These are phyloP conservation scores for Misgurnus anguillicaudatus DNA, from an alignment of 2,113 vertebrate genomes.

Conservation along the genomic window DNA sequence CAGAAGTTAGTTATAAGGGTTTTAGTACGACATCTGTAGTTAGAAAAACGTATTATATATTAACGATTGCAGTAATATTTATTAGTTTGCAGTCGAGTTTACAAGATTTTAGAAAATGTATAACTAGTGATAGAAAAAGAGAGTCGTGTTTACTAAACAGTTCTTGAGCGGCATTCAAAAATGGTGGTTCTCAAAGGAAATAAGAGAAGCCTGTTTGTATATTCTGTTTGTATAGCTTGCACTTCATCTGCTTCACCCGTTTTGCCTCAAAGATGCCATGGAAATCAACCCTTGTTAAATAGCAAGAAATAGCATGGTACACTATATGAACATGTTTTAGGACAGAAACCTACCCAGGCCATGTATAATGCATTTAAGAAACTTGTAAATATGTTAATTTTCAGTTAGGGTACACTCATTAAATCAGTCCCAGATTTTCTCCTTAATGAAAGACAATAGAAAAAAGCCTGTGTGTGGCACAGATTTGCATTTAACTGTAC, in stretches of 20 bases:
- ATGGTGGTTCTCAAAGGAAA: conserved; percentile 19
- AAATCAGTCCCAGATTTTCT: conserved; percentile 4
- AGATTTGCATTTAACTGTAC: neutral
- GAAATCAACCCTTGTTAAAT: conserved; percentile 6
- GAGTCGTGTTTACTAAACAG: neutral
- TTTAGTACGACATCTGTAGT: too few relatives aligned
- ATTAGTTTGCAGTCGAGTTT: too few relatives aligned
- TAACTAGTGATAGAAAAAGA: neutral
- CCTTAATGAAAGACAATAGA: conserved; percentile 18
- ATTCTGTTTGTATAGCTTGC: conserved; percentile 18
- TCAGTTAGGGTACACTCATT: neutral
- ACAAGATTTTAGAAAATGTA: too few relatives aligned
- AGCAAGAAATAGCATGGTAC: neutral
- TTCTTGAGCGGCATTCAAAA: too few relatives aligned
- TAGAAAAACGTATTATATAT: too few relatives aligned
- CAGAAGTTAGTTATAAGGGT: neutral
- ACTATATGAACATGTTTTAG: neutral
- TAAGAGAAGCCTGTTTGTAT: conserved; percentile 19
- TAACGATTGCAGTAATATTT: neutral
- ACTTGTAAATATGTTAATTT: neutral
- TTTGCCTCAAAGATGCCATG: neutral
- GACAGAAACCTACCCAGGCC: neutral
- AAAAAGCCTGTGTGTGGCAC: neutral
- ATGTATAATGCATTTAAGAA: neutral
- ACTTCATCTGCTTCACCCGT: neutral